Conservation (phyloP, 1,140 invertebrate genomes). For the Cotesia vestalis region DNA sequence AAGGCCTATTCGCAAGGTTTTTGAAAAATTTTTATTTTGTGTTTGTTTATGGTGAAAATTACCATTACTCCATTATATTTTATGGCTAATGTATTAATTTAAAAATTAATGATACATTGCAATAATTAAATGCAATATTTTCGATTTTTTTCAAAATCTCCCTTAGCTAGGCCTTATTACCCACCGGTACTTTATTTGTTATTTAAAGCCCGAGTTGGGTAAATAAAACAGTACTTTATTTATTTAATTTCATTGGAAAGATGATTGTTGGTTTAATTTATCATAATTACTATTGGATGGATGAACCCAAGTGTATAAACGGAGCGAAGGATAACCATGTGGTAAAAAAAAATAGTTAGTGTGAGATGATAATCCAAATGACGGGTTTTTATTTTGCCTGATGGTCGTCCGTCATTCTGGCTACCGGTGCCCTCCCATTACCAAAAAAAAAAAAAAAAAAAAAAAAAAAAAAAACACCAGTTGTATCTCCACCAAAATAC, state of each 20-base stretch:
- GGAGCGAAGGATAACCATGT: not conserved
- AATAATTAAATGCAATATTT: too few species aligned
- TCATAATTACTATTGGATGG: slow-evolving; percentile 37
- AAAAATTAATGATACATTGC: too few species aligned
- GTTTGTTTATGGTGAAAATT: too few species aligned
- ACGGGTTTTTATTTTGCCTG: too few species aligned
- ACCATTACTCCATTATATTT: too few species aligned
- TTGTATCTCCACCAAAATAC: not conserved
- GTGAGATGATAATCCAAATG: not conserved
- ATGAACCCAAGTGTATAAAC: slow-evolving; percentile 7
- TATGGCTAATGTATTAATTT: too few species aligned
- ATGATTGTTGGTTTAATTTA: slow-evolving; percentile 30
- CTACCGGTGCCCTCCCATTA: slow-evolving; percentile 7
- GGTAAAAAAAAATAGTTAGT: slow-evolving; percentile 16
- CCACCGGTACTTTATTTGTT: too few species aligned
- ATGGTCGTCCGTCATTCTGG: slow-evolving; percentile 19
- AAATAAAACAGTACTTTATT: not conserved
- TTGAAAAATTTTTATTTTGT: too few species aligned
- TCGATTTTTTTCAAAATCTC: too few species aligned
- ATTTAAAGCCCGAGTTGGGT: too few species aligned
- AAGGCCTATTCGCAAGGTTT: too few species aligned
- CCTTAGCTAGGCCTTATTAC: too few species aligned
- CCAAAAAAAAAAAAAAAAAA: slow-evolving; percentile 2
- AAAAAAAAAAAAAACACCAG: not conserved
- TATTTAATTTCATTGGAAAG: not conserved